Percentiles rank a stretch among this genome's conserved stretches.
Conservation (phyloP, 2,888 invertebrate genomes). For the Caenorhabditis sp. region DNA sequence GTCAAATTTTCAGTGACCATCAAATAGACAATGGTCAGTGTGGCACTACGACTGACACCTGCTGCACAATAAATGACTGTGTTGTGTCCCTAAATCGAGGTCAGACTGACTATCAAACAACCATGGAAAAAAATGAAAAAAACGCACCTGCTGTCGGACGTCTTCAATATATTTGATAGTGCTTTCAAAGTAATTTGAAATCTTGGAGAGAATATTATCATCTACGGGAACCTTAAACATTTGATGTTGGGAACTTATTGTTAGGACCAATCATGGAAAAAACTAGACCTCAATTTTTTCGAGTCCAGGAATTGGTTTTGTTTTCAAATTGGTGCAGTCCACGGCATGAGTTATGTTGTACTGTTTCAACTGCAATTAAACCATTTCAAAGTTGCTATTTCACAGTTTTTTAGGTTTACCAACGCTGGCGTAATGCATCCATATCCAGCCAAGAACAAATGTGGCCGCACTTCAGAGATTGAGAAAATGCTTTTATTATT, state of each 20-base stretch:
- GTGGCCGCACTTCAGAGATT: constrained; percentile 69
- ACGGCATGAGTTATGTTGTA: constrained; percentile 79
- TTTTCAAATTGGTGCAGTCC: constrained; percentile 78
- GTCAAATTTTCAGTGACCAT: constrained; percentile 64
- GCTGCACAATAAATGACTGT: constrained; percentile 71
- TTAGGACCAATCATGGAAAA: not conserved
- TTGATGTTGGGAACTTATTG: too few species aligned
- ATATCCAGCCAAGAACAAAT: constrained; percentile 72
- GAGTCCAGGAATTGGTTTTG: constrained; percentile 51
- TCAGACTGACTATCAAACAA: not conserved
- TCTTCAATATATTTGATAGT: constrained; percentile 69
- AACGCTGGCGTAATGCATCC: constrained; percentile 71
- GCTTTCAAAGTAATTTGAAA: constrained; percentile 67
- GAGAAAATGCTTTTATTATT: constrained; percentile 41
- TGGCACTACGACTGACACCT: constrained; percentile 70
- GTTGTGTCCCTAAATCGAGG: constrained; percentile 64
- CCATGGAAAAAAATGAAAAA: not conserved
- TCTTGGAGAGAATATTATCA: constrained; percentile 65
- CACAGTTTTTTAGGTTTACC: too few species aligned
- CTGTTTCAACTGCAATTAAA: constrained; percentile 66
- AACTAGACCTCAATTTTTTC: constrained; percentile 50
- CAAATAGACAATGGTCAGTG: constrained; percentile 67
- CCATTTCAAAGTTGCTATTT: too few species aligned
- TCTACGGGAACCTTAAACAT: constrained; percentile 68
- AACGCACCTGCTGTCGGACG: constrained; percentile 67